Percentiles rank a stretch among this genome's conserved stretches.
These are phyloP conservation scores for Zelostemma sp. DNA, from an alignment of 1,140 invertebrate genomes.

Conservation along the genomic window DNA sequence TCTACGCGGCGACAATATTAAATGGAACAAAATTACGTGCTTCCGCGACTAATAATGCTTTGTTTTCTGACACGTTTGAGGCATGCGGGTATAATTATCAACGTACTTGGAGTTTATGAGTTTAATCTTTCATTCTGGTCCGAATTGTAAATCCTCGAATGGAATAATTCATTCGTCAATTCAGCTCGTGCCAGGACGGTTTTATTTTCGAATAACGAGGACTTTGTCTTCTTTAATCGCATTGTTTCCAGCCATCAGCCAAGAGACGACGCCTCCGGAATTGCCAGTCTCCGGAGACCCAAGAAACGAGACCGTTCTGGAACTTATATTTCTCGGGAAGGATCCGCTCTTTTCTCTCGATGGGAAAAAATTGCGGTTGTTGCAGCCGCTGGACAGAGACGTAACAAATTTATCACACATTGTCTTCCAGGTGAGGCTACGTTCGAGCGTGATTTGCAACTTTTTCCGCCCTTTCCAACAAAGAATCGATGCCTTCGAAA, in stretches of 20 bases:
- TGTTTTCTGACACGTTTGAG: neutral
- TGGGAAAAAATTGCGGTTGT: conserved; percentile 84
- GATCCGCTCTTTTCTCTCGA: conserved; percentile 82
- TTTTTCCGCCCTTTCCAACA: too few relatives aligned
- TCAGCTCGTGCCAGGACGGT: too few relatives aligned
- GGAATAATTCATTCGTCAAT: too few relatives aligned
- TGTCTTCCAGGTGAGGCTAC: conserved; percentile 81
- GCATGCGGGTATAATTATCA: conserved; percentile 1
- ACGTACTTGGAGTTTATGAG: too few relatives aligned
- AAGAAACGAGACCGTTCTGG: conserved; percentile 82
- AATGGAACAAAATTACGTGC: too few relatives aligned
- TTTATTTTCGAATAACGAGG: too few relatives aligned
- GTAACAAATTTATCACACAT: conserved; percentile 87
- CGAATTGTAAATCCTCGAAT: too few relatives aligned
- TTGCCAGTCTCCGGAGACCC: conserved; percentile 87
- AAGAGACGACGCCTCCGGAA: conserved; percentile 82
- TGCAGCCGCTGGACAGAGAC: conserved; percentile 87
- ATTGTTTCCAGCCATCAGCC: conserved; percentile 78
- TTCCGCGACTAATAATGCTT: neutral
- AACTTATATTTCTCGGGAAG: conserved; percentile 82
- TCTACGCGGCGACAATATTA: too few relatives aligned
- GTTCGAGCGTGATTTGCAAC: too few relatives aligned
- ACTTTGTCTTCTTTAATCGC: too few relatives aligned
- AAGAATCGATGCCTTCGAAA: too few relatives aligned
- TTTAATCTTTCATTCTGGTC: conserved; percentile 2